Conservation (phyloP, 2,888 invertebrate species). For the Abrostola triplasia region DNA sequence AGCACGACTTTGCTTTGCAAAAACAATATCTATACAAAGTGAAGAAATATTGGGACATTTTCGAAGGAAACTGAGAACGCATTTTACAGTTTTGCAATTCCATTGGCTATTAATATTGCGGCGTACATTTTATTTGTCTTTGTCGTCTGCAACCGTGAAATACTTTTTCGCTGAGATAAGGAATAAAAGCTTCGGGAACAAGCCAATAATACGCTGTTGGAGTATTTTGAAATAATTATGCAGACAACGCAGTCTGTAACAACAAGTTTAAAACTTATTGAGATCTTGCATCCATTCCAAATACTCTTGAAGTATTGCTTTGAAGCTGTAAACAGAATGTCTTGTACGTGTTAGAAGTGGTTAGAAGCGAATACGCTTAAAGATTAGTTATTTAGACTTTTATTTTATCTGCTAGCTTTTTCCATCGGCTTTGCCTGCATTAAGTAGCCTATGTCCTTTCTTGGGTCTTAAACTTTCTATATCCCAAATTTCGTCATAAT, state of each 20-base stretch:
- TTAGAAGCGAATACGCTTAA: no score
- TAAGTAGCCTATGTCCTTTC: no score
- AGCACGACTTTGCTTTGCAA: conserved; percentile 63
- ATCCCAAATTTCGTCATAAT: no score
- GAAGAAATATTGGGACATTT: conserved; percentile 62
- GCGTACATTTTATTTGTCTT: conserved; percentile 37
- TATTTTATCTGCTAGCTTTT: no score
- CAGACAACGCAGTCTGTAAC: not conserved
- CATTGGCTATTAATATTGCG: conserved; percentile 42
- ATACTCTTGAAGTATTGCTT: not conserved
- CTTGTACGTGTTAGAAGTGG: not conserved
- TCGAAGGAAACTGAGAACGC: conserved; percentile 51
- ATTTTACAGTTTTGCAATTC: conserved; percentile 54
- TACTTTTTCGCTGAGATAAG: conserved; percentile 27
- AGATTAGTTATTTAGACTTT: no score
- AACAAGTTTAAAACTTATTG: conserved; percentile 1
- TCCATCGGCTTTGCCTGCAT: no score
- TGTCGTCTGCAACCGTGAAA: conserved; percentile 32
- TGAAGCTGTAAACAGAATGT: not conserved
- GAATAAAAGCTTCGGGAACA: not conserved
- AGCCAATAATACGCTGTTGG: conserved; percentile 1
- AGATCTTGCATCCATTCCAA: conserved; percentile 15
- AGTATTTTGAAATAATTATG: conserved; percentile 3
- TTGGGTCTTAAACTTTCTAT: no score
- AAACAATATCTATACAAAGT: conserved; percentile 62